These are phyloP conservation scores for Ophion ventricosus DNA, from an alignment of 2,888 invertebrate species.

Conservation along the genomic window DNA sequence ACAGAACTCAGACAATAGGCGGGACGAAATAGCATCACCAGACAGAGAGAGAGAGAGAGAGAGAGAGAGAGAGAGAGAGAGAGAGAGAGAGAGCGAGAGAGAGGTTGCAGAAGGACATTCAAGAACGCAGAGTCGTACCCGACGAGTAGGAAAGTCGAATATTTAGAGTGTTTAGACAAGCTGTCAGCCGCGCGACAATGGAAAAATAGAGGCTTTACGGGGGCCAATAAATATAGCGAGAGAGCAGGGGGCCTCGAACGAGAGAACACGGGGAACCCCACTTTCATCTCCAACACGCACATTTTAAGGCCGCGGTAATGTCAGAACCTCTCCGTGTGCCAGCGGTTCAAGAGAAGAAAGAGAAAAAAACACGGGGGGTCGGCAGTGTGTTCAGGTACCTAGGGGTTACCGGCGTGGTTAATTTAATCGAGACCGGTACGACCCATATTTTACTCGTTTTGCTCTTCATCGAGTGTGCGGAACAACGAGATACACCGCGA, in stretches of 20 bases:
- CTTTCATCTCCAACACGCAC: conserved; percentile 21
- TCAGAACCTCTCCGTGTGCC: neutral
- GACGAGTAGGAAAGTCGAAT: conserved; percentile 71
- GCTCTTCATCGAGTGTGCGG: conserved; percentile 34
- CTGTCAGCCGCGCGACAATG: conserved; percentile 76
- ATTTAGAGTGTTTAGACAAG: conserved; percentile 80
- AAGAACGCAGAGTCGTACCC: conserved; percentile 48
- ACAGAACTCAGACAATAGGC: conserved; percentile 54
- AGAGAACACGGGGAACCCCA: conserved; percentile 19
- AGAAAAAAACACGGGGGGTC: neutral
- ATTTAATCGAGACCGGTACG: conserved; percentile 66
- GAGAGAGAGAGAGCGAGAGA: conserved; percentile 42
- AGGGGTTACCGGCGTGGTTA: conserved; percentile 53
- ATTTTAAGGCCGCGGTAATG: conserved; percentile 10
- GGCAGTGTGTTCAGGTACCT: conserved; percentile 42
- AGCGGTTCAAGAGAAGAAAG: neutral
- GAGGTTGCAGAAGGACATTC: conserved; percentile 38
- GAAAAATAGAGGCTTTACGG: conserved; percentile 64
- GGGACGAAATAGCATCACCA: conserved; percentile 33
- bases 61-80: conserved; percentile 54
- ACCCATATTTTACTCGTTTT: conserved; percentile 44
- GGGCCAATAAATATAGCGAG: conserved; percentile 68
- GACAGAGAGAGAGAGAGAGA: conserved; percentile 36
- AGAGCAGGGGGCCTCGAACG: conserved; percentile 52
- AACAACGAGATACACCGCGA: conserved; percentile 12